A percentile compares a stretch with the other conserved stretches of the same genome.
phyloP scores from a whole-genome alignment of 2,797 vertebrate genomes.

The Lophius americanus region DNA sequence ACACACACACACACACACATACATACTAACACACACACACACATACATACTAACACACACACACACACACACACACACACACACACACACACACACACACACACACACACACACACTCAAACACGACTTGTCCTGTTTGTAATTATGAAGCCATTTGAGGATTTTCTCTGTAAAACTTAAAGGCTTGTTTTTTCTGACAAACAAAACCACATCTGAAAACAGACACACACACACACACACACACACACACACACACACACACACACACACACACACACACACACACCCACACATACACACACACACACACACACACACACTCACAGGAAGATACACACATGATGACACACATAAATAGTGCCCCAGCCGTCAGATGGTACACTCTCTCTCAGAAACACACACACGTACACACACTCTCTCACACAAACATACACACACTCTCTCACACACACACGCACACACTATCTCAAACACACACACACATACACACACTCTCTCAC shows the following conservation, averaged over 20 bases:
- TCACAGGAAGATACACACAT: constrained; percentile 52
- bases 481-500: constrained; percentile 6
- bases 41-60: no score
- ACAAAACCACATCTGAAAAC: constrained; percentile 95
- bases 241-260: no score
- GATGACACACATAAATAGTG: constrained; percentile 50
- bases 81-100: constrained; percentile 77
- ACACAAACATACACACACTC: constrained; percentile 10
- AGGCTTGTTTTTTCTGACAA: constrained; percentile 95
- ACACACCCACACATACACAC: no score
- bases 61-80: constrained; percentile 71
- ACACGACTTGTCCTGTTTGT: constrained; percentile 92
- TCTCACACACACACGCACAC: constrained; percentile 3
- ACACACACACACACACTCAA: constrained; percentile 80
- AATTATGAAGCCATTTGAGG: constrained; percentile 97
- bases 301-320: no score
- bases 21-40: no score
- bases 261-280: no score
- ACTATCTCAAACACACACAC: background rate
- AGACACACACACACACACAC: constrained; percentile 41
- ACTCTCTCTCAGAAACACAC: constrained; percentile 34
- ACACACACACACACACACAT: no score
- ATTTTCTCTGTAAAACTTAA: constrained; percentile 92
- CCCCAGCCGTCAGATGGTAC: constrained; percentile 59
- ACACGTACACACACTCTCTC: no score